Base-by-base conservation (phyloP, 2,888 invertebrate species). In the Salticus scenicus region DNA sequence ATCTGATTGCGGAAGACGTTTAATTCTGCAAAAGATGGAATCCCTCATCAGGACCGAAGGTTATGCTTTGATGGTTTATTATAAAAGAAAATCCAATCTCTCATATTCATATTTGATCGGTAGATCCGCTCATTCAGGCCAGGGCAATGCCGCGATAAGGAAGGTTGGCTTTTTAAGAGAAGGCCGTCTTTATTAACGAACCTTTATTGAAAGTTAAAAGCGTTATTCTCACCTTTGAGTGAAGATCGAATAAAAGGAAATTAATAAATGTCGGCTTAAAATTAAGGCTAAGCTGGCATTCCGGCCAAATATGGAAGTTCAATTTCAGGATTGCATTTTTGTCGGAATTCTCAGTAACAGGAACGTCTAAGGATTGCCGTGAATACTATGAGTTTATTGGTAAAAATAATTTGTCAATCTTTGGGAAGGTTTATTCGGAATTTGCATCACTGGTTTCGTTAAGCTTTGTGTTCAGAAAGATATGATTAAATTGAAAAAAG, bases 121-220 rank as follows among this genome's bases (percentile, higher is more conserved):
- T 30, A 20, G 42, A 73, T 67, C 73, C 70, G 30, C 66, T 69
- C 57, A 63, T 81, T 70, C 74, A 70, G 33, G 63, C 41, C 41
- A 30, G 37, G 69, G 63, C 73, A 67, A 47, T 80, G n/a, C 67
- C 64, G 42, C 31, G 74, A 81, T 67, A 74, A 75, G 42, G 72
- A 37, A 47, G 69, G 63, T 37, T 75, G 69, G 63, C 75, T 75
- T 75, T 75, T 81, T 74, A 81, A 81, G 81, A 57, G 70, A 63
- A 51, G 41, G 63, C 70, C 69, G 70, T 33, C 70, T 81, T 76
- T 83, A 83, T 83, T 83, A 83, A 83, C 82, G 82, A 76, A 83
- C 63, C 76, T 70, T 83, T 83, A 83, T 83, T 83, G 82, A 83
- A 83, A 83, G 82, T 83, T 82, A 82, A 82, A 82, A 82, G 33